Conservation (phyloP, 64 coral and sea anemone genomes). For the Anthopleura sola region DNA sequence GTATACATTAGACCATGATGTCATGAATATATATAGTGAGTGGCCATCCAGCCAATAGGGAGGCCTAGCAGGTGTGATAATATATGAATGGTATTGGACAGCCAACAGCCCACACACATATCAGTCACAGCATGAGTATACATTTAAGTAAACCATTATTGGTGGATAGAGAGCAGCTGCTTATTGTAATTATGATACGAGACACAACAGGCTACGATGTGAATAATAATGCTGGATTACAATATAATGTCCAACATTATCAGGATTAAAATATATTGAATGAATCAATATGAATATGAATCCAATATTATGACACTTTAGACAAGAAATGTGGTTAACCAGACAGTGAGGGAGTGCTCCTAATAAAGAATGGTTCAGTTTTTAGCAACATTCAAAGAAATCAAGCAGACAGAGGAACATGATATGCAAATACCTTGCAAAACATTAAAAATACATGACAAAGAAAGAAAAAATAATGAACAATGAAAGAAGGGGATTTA, state of each 20-base stretch:
- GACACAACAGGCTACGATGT: neutral
- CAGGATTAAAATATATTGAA: no score
- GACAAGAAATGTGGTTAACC: neutral
- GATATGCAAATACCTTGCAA: neutral
- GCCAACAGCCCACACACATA: no score
- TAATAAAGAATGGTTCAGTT: neutral
- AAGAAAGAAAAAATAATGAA: neutral
- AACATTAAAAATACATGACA: conserved; percentile 1
- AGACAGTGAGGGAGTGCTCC: neutral
- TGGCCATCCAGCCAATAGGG: no score
- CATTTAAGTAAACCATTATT: neutral
- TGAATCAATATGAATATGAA: neutral
- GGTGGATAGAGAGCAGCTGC: neutral
- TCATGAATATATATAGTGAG: no score
- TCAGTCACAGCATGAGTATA: no score
- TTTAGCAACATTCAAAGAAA: neutral
- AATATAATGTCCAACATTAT: neutral
- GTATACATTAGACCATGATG: neutral
- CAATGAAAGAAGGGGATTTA: neutral
- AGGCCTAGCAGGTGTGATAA: no score
- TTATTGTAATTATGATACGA: neutral
- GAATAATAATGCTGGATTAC: neutral
- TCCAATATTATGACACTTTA: neutral
- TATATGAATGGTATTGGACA: no score
- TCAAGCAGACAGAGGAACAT: neutral